phyloP scores from a whole-genome alignment of 2,113 vertebrate genomes.

The Cyprinodon brontotheroides region DNA sequence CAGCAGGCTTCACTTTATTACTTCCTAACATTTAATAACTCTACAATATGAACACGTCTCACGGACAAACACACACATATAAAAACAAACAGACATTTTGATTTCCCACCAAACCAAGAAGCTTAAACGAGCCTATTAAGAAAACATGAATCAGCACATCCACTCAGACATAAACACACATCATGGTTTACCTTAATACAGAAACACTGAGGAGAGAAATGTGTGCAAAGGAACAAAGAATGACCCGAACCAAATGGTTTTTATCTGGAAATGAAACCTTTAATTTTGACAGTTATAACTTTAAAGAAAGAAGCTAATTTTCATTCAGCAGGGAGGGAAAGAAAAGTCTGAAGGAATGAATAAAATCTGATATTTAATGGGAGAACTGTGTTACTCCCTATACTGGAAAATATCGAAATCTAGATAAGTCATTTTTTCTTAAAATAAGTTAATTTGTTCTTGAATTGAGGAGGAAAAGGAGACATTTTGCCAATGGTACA shows the following conservation, averaged over 20 bases:
- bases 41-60: conserved; percentile 18
- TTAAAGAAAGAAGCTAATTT: background rate
- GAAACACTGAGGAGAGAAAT: conserved; percentile 11
- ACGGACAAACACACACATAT: conserved; percentile 27
- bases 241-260: conserved; percentile 25
- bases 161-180: conserved; percentile 42
- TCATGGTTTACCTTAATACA: conserved; percentile 5
- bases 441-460: too few relatives aligned
- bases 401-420: background rate
- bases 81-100: conserved; percentile 10
- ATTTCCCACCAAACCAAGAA: background rate
- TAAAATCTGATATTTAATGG: background rate
- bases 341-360: background rate
- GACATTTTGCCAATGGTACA: too few relatives aligned
- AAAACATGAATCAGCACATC: conserved; percentile 14
- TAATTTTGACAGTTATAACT: conserved; percentile 7
- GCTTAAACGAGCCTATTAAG: background rate
- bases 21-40: background rate
- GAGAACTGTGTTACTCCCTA: background rate
- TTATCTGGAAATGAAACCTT: conserved; percentile 31
- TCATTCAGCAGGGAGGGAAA: conserved; percentile 19
- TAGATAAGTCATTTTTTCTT: background rate
- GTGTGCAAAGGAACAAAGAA: conserved; percentile 48
- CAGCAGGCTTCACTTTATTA: conserved; percentile 23
- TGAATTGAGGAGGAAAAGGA: too few relatives aligned